These are phyloP conservation scores for Synodontis membranacea DNA, from an alignment of 2,113 vertebrate genomes.

Conservation along the genomic window DNA sequence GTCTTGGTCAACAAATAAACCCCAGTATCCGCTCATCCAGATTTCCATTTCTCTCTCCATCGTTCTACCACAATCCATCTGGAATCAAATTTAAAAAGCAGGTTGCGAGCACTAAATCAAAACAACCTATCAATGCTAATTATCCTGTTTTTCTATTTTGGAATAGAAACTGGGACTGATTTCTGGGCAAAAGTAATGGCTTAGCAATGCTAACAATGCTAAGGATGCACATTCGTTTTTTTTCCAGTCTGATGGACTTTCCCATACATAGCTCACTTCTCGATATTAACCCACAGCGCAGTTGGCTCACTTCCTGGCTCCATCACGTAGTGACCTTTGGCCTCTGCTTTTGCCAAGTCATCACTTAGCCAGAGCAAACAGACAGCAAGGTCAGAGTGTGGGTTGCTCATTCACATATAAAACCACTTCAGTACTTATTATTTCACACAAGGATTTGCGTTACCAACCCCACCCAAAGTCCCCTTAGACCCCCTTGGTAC, in stretches of 20 bases:
- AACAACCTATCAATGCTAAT: neutral
- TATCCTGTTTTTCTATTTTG: neutral
- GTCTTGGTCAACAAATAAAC: neutral
- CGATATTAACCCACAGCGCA: slow-evolving; percentile 16
- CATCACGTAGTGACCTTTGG: slow-evolving; percentile 37
- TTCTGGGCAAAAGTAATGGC: neutral
- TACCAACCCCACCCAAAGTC: neutral
- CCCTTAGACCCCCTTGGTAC: neutral
- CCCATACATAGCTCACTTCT: neutral
- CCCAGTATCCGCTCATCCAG: neutral
- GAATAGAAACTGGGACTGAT: neutral
- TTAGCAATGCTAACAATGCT: neutral
- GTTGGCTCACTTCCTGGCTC: slow-evolving; percentile 39
- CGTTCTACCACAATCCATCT: neutral
- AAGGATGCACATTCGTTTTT: neutral
- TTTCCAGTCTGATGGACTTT: neutral
- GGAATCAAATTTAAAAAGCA: neutral
- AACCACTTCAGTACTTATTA: neutral
- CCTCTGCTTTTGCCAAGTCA: slow-evolving; percentile 1
- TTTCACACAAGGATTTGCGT: neutral
- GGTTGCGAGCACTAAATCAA: neutral
- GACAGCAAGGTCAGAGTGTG: neutral
- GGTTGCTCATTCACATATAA: neutral
- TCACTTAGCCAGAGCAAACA: slow-evolving; percentile 21
- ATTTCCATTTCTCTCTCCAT: neutral